Conservation (phyloP, 1,140 invertebrate genomes). For the Neodiprion pinetum region DNA sequence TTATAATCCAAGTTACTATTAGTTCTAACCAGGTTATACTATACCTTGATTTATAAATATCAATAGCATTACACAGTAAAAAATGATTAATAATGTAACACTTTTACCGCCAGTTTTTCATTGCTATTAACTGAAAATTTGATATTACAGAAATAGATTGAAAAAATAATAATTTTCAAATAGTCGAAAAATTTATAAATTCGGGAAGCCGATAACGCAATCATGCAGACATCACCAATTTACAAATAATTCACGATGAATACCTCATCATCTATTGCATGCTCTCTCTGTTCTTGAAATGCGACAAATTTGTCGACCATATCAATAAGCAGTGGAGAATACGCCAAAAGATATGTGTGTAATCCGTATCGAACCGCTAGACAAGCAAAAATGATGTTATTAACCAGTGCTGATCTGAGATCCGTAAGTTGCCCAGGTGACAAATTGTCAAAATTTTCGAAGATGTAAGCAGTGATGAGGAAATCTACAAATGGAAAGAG, state of each 20-base stretch:
- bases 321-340: slow-evolving; percentile 70
- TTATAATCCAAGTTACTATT: no score
- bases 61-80: no score
- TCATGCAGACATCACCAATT: background rate
- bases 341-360: slow-evolving; percentile 74
- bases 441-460: slow-evolving; percentile 72
- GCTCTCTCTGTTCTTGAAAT: slow-evolving; percentile 76
- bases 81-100: no score
- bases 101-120: no score
- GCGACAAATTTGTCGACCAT: slow-evolving; percentile 81
- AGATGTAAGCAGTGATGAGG: slow-evolving; percentile 88
- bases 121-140: no score
- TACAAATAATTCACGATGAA: slow-evolving; percentile 33
- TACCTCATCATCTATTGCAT: slow-evolving; percentile 70
- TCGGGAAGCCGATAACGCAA: background rate
- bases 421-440: slow-evolving; percentile 89
- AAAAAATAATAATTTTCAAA: background rate
- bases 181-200: no score
- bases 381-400: slow-evolving; percentile 93
- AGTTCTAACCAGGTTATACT: slow-evolving; percentile 46
- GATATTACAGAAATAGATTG: background rate
- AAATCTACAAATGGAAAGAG: slow-evolving; percentile 71
- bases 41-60: no score
- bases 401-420: slow-evolving; percentile 91
- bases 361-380: slow-evolving; percentile 86